phyloP scores from a whole-genome alignment of 1,140 invertebrate genomes.

The Drosophila quadrilineata region DNA sequence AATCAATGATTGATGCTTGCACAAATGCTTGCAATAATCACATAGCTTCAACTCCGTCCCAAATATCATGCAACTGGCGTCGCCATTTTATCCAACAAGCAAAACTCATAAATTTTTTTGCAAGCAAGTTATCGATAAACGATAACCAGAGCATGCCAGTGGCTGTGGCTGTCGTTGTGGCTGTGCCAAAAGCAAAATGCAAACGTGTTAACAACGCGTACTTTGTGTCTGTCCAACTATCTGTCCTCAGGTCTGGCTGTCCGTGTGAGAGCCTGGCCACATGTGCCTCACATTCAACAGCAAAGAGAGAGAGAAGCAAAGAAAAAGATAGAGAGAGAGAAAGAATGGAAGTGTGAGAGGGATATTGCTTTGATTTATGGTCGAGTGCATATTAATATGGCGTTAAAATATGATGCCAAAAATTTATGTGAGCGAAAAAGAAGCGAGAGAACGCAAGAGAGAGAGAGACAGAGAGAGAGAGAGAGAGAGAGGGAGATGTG shows the following conservation, averaged over 20 bases:
- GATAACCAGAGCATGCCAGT: constrained; percentile 44
- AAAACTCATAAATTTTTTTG: constrained; percentile 56
- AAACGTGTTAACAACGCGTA: constrained; percentile 74
- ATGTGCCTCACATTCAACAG: constrained; percentile 20
- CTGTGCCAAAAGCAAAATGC: constrained; percentile 60
- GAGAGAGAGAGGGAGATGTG: neutral
- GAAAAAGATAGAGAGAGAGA: neutral
- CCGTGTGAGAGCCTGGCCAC: constrained; percentile 8
- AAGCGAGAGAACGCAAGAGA: constrained; percentile 35
- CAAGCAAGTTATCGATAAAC: constrained; percentile 72
- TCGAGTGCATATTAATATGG: constrained; percentile 76
- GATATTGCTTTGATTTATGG: constrained; percentile 60
- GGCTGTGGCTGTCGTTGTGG: neutral
- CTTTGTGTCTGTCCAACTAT: constrained; percentile 41
- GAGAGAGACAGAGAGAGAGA: neutral
- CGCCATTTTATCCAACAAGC: no score
- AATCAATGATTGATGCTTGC: no score
- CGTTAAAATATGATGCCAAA: constrained; percentile 77
- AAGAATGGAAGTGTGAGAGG: neutral
- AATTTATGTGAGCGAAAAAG: constrained; percentile 72
- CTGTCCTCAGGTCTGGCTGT: neutral
- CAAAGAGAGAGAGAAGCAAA: constrained; percentile 8
- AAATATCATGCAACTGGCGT: no score
- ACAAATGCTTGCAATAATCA: no score
- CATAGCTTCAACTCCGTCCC: no score